Evolutionary conservation across 35 echinoderm and acorn worm species (phyloP).

Genomic region (Apostichopus californicus): DNA sequence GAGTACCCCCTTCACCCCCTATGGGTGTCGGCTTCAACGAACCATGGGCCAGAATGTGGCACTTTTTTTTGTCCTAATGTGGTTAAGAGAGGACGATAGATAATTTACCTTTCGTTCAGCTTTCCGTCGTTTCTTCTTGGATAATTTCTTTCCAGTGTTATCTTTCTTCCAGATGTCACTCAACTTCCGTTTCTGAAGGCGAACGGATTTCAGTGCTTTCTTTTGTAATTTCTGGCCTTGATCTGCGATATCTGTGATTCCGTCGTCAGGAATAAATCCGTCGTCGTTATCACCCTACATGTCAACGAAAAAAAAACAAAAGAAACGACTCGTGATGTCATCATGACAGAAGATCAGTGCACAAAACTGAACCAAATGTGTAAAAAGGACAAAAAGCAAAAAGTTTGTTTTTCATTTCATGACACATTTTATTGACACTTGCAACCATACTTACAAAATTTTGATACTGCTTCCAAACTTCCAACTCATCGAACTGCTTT

Average conservation of each 20-base stretch:
- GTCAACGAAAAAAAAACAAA: not conserved
- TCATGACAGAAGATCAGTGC: no score
- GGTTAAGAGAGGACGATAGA: not conserved
- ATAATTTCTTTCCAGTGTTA: conserved; percentile 23
- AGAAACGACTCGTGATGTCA: no score
- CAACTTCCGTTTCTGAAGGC: conserved; percentile 7
- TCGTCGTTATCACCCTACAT: conserved; percentile 13
- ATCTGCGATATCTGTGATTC: not conserved
- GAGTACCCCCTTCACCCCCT: no score
- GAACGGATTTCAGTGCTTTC: not conserved
- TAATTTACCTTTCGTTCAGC: conserved; percentile 45
- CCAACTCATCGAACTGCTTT: conserved; percentile 33
- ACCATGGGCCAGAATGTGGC: no score
- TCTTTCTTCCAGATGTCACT: conserved; percentile 21
- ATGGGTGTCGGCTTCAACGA: no score
- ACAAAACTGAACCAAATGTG: no score
- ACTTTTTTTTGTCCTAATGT: no score
- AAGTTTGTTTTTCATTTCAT: no score
- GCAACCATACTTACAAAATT: conserved; percentile 14
- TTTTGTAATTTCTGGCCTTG: not conserved
- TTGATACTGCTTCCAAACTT: conserved; percentile 44
- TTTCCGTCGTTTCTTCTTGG: conserved; percentile 44
- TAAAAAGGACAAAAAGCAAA: no score
- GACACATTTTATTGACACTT: no score
- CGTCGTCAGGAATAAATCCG: conserved; percentile 31